A percentile compares a stretch with the other conserved stretches of the same genome.
These are phyloP conservation scores for Zaprionus gabonicus DNA, from an alignment of 1,140 invertebrate genomes.

Conservation along the genomic window DNA sequence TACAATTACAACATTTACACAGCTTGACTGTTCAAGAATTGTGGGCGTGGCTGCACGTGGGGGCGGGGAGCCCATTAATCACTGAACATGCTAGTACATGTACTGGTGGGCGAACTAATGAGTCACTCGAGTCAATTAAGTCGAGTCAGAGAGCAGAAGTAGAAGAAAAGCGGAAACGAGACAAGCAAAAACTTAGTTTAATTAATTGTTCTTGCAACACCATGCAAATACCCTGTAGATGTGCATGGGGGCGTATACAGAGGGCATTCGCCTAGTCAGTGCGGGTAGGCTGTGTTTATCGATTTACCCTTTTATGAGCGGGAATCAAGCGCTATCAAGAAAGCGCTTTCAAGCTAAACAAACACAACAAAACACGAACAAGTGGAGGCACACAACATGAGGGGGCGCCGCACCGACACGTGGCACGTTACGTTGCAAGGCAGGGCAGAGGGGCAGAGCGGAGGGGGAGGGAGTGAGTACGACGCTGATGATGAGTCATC, in stretches of 20 bases:
- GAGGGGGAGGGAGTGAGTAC: not conserved
- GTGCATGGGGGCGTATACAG: not conserved
- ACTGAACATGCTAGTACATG: not conserved
- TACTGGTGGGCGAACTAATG: constrained; percentile 18
- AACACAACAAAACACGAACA: constrained; percentile 47
- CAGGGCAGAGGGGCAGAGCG: too few relatives aligned
- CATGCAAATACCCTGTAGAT: not conserved
- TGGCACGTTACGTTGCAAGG: not conserved
- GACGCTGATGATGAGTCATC: constrained; percentile 64
- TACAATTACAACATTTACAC: constrained; percentile 48
- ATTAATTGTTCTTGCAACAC: not conserved
- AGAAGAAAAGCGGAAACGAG: constrained; percentile 32
- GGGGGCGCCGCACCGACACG: not conserved
- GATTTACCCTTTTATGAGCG: constrained; percentile 35
- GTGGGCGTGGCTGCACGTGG: not conserved
- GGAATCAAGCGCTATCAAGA: constrained; percentile 61
- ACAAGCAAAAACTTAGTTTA: not conserved
- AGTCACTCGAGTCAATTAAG: constrained; percentile 46
- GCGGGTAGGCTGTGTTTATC: constrained; percentile 1
- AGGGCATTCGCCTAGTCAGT: not conserved
- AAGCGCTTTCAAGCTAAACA: constrained; percentile 69
- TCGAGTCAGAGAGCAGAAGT: constrained; percentile 22
- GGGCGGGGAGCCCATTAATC: constrained; percentile 11
- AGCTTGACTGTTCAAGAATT: constrained; percentile 11
- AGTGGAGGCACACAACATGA: not conserved